phyloP scores from a whole-genome alignment of 2,888 invertebrate species.

The Drosophila anomalata region DNA sequence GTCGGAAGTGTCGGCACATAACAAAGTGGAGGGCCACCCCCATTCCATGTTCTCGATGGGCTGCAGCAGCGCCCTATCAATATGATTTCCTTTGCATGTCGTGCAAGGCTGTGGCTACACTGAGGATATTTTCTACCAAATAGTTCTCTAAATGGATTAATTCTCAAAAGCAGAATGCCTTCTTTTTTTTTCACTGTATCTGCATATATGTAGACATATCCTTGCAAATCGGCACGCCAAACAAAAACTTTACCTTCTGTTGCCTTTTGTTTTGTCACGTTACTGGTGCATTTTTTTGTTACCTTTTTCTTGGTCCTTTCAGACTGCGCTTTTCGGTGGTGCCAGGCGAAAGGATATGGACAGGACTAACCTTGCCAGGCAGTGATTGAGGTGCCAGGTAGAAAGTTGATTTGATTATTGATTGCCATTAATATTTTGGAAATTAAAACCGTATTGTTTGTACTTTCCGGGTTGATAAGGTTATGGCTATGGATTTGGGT shows the following conservation, averaged over 20 bases:
- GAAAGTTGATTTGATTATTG: conserved; percentile 73
- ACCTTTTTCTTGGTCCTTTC: conserved; percentile 13
- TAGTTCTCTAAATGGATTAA: neutral
- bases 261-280: conserved; percentile 72
- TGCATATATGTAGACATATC: conserved; percentile 43
- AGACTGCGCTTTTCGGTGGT: conserved; percentile 50
- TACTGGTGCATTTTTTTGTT: conserved; percentile 8
- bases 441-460: conserved; percentile 56
- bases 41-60: conserved; percentile 24
- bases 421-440: conserved; percentile 65
- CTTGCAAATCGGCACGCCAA: conserved; percentile 73
- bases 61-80: conserved; percentile 42
- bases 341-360: conserved; percentile 36
- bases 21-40: conserved; percentile 60
- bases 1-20: conserved; percentile 77
- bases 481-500: conserved; percentile 21
- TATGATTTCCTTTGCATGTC: conserved; percentile 44
- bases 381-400: conserved; percentile 60
- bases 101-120: conserved; percentile 39
- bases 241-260: conserved; percentile 53
- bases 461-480: conserved; percentile 32
- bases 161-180: neutral
- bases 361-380: conserved; percentile 44
- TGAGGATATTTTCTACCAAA: neutral
- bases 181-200: conserved; percentile 1